Conservation (phyloP, 2,888 invertebrate species). For the Sarcophaga caerulescens region DNA sequence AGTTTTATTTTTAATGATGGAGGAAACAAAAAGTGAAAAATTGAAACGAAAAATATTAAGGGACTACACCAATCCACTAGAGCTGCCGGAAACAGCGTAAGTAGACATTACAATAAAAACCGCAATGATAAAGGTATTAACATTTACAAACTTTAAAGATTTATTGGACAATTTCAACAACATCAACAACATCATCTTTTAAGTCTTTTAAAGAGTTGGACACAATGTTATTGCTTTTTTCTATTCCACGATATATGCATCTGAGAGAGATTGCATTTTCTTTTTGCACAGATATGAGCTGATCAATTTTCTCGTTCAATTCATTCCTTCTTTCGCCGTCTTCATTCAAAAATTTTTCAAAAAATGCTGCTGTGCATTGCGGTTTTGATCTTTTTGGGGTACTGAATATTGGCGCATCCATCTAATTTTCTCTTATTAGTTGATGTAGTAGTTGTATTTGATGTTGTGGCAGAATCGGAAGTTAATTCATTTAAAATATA, state of each 20-base stretch:
- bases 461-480: slow-evolving; percentile 1
- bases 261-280: slow-evolving; percentile 5
- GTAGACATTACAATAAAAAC: no score
- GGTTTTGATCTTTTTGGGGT: neutral
- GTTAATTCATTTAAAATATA: neutral
- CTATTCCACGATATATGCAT: slow-evolving; percentile 3
- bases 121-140: no score
- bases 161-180: no score
- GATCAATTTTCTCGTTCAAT: slow-evolving; percentile 2
- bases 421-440: no score
- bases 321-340: slow-evolving; percentile 3
- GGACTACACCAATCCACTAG: no score
- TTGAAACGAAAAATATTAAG: no score
- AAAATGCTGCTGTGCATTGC: no score
- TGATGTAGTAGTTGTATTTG: neutral
- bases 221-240: neutral
- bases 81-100: no score
- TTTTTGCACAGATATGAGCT: slow-evolving; percentile 4
- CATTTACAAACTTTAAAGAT: no score
- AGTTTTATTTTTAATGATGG: no score
- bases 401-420: neutral
- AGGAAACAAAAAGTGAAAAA: no score
- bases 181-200: slow-evolving; percentile 15
- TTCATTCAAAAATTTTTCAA: neutral
- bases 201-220: slow-evolving; percentile 10